Evolutionary conservation across 1,140 invertebrate genomes (phyloP).

Genomic region (Macrobrachium nipponense): DNA sequence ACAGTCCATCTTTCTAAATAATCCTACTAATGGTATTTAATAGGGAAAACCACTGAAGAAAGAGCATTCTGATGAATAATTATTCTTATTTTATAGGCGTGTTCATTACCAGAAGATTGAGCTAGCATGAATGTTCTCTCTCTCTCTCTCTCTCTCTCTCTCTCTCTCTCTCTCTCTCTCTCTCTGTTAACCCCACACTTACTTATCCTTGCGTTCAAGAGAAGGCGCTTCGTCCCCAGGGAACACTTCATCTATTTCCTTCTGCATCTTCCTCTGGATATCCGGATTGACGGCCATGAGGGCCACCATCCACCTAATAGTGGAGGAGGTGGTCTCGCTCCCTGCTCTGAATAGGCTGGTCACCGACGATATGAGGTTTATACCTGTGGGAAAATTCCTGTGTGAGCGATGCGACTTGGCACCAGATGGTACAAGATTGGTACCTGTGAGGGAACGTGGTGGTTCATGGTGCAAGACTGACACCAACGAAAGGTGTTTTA

Average conservation of each 20-base stretch:
- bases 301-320: slow-evolving; percentile 88
- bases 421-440: neutral
- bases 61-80: too few species aligned
- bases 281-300: slow-evolving; percentile 89
- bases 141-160: neutral
- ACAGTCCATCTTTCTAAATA: too few species aligned
- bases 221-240: slow-evolving; percentile 81
- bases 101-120: neutral
- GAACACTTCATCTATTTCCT: slow-evolving; percentile 86
- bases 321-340: slow-evolving; percentile 94
- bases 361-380: slow-evolving; percentile 88
- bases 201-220: slow-evolving; percentile 78
- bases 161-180: slow-evolving; percentile 18
- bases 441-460: too few species aligned
- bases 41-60: too few species aligned
- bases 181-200: neutral
- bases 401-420: neutral
- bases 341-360: slow-evolving; percentile 92
- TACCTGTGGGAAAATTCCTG: slow-evolving; percentile 68
- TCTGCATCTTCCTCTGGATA: slow-evolving; percentile 83
- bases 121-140: neutral
- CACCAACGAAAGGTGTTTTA: too few species aligned
- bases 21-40: too few species aligned
- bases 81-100: too few species aligned
- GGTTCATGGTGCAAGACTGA: too few species aligned